Evolutionary conservation across 2,888 invertebrate genomes (phyloP), one percentile per base, ranked within the genome.

Genomic region (Bimastos eiseni): DNA sequence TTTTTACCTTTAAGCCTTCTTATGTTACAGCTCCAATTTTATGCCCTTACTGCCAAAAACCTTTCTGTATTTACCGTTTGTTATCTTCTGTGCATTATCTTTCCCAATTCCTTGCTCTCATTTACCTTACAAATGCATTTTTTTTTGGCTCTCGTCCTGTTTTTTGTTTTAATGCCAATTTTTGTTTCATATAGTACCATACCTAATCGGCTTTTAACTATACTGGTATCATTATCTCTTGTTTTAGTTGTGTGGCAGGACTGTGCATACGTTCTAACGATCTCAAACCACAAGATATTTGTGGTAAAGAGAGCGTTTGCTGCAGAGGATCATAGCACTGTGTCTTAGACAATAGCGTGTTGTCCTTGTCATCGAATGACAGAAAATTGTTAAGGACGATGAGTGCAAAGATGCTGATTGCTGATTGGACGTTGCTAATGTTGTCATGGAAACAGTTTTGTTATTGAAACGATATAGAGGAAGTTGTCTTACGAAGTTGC

Each of bases 211-310:
- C 17, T 41, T 41, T 41, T 41, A 13, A 41, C 17, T 41, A 41
- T 49, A 44, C 17, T 44, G 44, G 49, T 49, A 49, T 24, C 21
- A 21, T 24, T 49, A 4, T 19, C 3, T 49, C 24, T 19, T 49
- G 70, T 86, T 86, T 34, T 44, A 89, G 91, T 91, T 37, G 89
- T 83, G 89, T 91, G 89, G 91, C 70, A 89, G n/a, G 83, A 89
- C 83, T 91, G 55, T 84, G 89, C 89, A 15, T 91, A 89, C 34
- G 83, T 89, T 34, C 38, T 91, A 41, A 91, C 91, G 24, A 89
- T 89, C 6, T 91, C 91, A 8, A 91, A 91, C 49, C 55, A 83
- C 83, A 91, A 89, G 88, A 89, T 91, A 38, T 89, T 89, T 83
- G 89, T 91, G 38, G 89, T 91, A 34, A 91, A 91, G 38, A 89